Percentiles rank a stretch among this genome's conserved stretches.
Evolutionary conservation across 2,113 vertebrate genomes (phyloP).

Genomic region (Myotis brandtii): DNA sequence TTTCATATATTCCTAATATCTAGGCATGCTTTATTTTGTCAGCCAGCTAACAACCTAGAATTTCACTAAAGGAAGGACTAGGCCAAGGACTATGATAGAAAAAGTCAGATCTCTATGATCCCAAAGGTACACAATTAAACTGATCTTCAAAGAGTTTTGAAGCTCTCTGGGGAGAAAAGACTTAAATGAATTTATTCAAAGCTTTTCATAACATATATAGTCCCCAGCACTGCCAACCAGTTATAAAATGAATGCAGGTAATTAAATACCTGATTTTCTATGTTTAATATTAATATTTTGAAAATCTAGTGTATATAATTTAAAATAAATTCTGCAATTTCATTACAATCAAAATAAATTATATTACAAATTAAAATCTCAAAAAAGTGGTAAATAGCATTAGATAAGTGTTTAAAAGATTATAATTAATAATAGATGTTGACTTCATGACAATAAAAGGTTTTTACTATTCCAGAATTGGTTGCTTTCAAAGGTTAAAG

Average conservation of each 20-base stretch:
- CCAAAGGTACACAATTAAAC: background rate
- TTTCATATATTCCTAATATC: background rate
- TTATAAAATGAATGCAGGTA: constrained; percentile 43
- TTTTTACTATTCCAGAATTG: constrained; percentile 9
- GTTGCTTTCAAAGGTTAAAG: constrained; percentile 39
- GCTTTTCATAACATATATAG: background rate
- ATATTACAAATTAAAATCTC: background rate
- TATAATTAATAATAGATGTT: background rate
- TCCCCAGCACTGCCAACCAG: background rate
- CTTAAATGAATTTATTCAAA: constrained; percentile 43
- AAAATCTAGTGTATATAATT: constrained; percentile 34
- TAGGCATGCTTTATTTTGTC: background rate
- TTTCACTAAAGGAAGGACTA: background rate
- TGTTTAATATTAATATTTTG: background rate
- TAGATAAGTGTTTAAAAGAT: background rate
- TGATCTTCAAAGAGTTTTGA: background rate
- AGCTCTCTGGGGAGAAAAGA: background rate
- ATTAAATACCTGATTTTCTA: background rate
- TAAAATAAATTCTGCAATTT: background rate
- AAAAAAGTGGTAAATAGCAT: background rate
- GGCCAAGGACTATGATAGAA: background rate
- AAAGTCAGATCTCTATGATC: background rate
- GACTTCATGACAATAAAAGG: constrained; percentile 23
- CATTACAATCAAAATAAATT: constrained; percentile 4
- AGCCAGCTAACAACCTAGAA: background rate